Percentiles rank a stretch among this genome's conserved stretches.
Conservation (phyloP, 2,113 vertebrate genomes). For the Zapornia atra region DNA sequence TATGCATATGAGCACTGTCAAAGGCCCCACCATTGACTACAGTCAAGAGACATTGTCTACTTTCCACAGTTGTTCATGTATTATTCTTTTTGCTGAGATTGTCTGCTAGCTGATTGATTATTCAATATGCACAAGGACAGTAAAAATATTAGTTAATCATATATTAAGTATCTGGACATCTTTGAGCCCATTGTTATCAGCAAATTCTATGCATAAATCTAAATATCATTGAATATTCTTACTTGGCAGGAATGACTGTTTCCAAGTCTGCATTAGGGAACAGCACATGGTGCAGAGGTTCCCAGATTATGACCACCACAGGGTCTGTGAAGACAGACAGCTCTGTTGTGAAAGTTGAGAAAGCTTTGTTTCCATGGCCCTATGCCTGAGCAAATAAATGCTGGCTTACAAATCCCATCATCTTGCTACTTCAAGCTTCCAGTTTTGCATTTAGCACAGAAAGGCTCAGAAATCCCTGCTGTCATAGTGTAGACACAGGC, state of each 20-base stretch:
- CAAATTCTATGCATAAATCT: neutral
- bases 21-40: neutral
- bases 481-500: neutral
- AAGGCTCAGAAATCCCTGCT: neutral
- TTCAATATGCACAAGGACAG: neutral
- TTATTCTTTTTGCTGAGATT: neutral
- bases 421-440: neutral
- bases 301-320: neutral
- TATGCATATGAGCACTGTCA: neutral
- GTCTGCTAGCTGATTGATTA: neutral
- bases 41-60: neutral
- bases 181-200: neutral
- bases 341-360: neutral
- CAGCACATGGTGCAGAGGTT: neutral
- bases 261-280: neutral
- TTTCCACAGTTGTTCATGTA: neutral
- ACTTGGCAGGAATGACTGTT: neutral
- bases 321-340: neutral
- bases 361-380: neutral
- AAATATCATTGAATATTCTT: neutral
- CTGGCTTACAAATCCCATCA: neutral
- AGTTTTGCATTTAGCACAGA: neutral
- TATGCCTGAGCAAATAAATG: neutral
- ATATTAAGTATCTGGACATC: neutral
- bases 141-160: neutral